Evolutionary conservation across 2,888 invertebrate genomes (phyloP), one percentile per base, ranked within the genome.

Genomic region (Calameuta idolon): DNA sequence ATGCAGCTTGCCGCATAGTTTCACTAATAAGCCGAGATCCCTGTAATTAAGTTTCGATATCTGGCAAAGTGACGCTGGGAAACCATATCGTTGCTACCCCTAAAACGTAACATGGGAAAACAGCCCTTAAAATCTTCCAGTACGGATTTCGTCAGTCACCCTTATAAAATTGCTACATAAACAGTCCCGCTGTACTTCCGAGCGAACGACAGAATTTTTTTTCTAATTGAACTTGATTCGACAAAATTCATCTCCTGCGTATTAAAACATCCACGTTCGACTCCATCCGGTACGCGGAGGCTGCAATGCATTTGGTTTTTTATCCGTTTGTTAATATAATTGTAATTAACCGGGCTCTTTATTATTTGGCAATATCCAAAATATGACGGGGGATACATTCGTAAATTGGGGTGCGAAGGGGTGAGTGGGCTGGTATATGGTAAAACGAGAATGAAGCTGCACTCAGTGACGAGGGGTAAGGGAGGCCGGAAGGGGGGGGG

Each of bases 331-430:
- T 82, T 83, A 80, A 82, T 84, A 85, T 84, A 83, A 84, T 87
- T 85, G 83, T 83, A 85, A 86, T 86, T 83, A 83, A 82, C 82
- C 78, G 79, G 78, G 78, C 76, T 82, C 82, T 84, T 81, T 82
- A 86, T 86, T 85, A 83, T 83, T 85, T 80, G 80, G 80, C 80
- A 82, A 85, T 83, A 85, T 82, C 81, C 23, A 55, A 5, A 55
- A 55, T 55, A 55, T 23, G 55, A 40, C 15, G 40, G 23, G 40
- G 4, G 4, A 40, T 40, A 23, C 40, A 40, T 40, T 9, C 5
- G 55, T 9, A 23, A 15, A 40, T 40, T 15, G 23, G 9, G 23
- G 9, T 55, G 9, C 9, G 55, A 23, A 9, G 55, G 55, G 55
- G 23, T 23, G 55, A 55, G 23, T 55, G 23, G 9, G 23, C 55